Percentiles rank a stretch among this genome's conserved stretches.
Evolutionary conservation across 2,888 invertebrate species (phyloP).

Genomic region (Gibbula magus): DNA sequence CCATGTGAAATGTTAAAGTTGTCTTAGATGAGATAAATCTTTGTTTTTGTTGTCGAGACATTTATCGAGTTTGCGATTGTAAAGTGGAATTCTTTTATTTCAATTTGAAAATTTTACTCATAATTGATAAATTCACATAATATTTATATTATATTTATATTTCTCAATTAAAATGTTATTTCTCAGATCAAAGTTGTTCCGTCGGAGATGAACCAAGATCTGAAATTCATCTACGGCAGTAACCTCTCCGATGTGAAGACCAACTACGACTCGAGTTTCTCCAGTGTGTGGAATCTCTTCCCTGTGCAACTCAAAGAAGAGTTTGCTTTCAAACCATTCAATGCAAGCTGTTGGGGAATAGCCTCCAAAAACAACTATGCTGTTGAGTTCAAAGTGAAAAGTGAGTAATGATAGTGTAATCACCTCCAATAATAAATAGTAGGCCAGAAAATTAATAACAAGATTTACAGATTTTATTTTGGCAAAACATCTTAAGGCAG

Average conservation of each 20-base stretch:
- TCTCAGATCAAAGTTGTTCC: neutral
- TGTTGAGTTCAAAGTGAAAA: conserved; percentile 60
- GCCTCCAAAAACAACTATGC: conserved; percentile 60
- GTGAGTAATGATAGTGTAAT: conserved; percentile 48
- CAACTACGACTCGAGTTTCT: conserved; percentile 25
- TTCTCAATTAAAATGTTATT: no score
- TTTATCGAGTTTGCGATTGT: no score
- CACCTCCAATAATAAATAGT: no score
- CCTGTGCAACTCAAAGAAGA: conserved; percentile 44
- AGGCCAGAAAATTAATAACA: no score
- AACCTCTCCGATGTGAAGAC: conserved; percentile 48
- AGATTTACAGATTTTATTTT: no score
- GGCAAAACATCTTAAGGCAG: no score
- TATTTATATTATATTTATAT: neutral
- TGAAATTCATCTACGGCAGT: conserved; percentile 43
- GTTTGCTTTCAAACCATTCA: conserved; percentile 68
- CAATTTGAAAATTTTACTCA: neutral
- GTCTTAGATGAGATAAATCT: no score
- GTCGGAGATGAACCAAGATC: neutral
- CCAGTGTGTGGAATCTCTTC: conserved; percentile 20
- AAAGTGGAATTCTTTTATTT: neutral
- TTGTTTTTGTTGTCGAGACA: no score
- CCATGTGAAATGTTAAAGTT: no score
- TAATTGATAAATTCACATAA: no score
- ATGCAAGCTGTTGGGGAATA: conserved; percentile 70